phyloP scores from a whole-genome alignment of 2,113 vertebrate species.

The Micromys minutus region DNA sequence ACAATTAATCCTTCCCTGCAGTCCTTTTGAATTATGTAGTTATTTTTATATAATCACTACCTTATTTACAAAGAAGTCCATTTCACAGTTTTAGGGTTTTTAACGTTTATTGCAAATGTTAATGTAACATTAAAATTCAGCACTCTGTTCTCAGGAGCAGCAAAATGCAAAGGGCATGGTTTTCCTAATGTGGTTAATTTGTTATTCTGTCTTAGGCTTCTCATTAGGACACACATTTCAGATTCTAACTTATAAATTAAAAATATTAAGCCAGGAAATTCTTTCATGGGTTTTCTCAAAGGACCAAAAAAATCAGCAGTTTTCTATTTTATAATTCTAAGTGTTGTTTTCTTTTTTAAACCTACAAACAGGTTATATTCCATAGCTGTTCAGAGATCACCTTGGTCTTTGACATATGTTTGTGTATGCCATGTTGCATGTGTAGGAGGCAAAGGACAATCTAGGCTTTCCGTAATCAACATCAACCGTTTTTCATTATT shows the following conservation, averaged over 20 bases:
- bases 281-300: slow-evolving; percentile 54
- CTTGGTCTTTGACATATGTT: not conserved
- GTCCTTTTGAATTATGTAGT: not conserved
- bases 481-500: not conserved
- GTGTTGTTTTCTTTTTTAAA: not conserved
- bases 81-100: slow-evolving; percentile 61
- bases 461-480: too few relatives aligned
- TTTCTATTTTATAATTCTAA: not conserved
- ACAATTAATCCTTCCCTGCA: slow-evolving; percentile 46
- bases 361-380: not conserved
- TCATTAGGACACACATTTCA: slow-evolving; percentile 60
- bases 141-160: slow-evolving; percentile 63
- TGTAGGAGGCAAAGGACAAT: not conserved
- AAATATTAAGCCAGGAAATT: not conserved
- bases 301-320: not conserved
- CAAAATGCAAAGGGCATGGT: slow-evolving; percentile 65
- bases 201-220: slow-evolving; percentile 59
- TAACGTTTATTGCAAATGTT: slow-evolving; percentile 75
- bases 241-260: slow-evolving; percentile 59
- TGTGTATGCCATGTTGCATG: too few relatives aligned
- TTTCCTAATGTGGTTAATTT: slow-evolving; percentile 71
- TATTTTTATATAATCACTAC: slow-evolving; percentile 48
- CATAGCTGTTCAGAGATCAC: not conserved
- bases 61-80: slow-evolving; percentile 46
- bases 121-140: slow-evolving; percentile 74